Conservation (phyloP, 2,113 vertebrate genomes). For the Aphyosemion australe region DNA sequence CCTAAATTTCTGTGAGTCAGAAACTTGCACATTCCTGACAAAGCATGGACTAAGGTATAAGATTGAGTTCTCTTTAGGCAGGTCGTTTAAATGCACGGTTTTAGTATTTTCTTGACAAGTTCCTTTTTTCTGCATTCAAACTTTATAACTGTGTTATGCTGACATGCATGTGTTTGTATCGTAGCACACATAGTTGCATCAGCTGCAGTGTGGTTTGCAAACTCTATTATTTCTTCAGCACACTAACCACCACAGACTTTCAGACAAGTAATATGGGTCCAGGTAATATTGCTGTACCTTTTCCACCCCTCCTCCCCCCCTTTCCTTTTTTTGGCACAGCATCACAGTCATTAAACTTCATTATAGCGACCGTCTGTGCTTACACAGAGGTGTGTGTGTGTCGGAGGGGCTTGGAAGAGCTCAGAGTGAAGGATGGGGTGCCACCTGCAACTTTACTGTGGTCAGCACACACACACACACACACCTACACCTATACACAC, state of each 20-base stretch:
- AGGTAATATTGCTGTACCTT: conserved; percentile 44
- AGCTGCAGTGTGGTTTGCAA: conserved; percentile 26
- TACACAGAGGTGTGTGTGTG: conserved; percentile 46
- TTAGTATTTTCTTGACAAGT: no score
- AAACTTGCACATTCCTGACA: neutral
- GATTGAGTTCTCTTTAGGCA: no score
- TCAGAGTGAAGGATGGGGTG: conserved; percentile 71
- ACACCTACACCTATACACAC: conserved; percentile 32
- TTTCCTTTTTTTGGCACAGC: conserved; percentile 41
- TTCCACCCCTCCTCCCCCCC: conserved; percentile 3
- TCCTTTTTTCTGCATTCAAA: neutral
- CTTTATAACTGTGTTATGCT: neutral
- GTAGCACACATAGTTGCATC: conserved; percentile 4
- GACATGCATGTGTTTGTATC: neutral
- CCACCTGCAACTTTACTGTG: conserved; percentile 68
- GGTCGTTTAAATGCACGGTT: no score
- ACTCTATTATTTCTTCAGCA: conserved; percentile 40
- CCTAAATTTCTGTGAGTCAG: neutral
- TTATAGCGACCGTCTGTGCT: conserved; percentile 70
- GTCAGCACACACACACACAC: conserved; percentile 72
- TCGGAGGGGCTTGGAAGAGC: conserved; percentile 19
- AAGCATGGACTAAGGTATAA: neutral
- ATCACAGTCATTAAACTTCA: conserved; percentile 76
- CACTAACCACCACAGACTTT: conserved; percentile 17
- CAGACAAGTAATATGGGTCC: conserved; percentile 44